Evolutionary conservation across 2,797 vertebrate genomes (phyloP).

Genomic region (Taenioides sp.): DNA sequence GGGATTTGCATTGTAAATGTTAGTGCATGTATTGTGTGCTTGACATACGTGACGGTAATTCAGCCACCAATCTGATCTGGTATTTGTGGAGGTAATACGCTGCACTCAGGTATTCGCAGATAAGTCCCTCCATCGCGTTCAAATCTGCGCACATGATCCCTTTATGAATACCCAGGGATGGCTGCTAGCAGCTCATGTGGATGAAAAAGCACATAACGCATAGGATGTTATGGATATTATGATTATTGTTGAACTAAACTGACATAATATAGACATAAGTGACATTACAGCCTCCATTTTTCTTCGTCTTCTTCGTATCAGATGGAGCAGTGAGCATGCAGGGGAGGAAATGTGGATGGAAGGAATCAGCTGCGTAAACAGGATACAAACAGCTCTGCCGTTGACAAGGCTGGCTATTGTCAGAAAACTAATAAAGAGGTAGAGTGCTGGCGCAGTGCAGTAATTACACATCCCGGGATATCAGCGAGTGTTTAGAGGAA

Average conservation of each 20-base stretch:
- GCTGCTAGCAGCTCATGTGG: constrained; percentile 36
- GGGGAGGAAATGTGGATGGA: constrained; percentile 16
- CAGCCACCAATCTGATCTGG: constrained; percentile 25
- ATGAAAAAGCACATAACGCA: constrained; percentile 49
- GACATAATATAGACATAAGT: constrained; percentile 31
- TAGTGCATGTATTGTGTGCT: constrained; percentile 28
- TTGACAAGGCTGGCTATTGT: constrained; percentile 62
- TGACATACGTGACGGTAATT: constrained; percentile 34
- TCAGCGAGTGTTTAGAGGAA: constrained; percentile 75
- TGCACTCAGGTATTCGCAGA: constrained; percentile 20
- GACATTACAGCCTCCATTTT: constrained; percentile 17
- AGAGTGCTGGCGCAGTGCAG: constrained; percentile 57
- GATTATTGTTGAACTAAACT: constrained; percentile 35
- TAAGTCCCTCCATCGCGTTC: constrained; percentile 49
- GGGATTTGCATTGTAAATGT: constrained; percentile 53
- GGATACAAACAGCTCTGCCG: constrained; percentile 30
- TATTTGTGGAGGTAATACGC: constrained; percentile 33
- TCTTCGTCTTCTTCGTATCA: constrained; percentile 24
- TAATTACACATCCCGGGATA: constrained; percentile 76
- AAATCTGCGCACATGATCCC: constrained; percentile 46
- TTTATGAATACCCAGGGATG: constrained; percentile 50
- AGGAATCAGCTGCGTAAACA: constrained; percentile 54
- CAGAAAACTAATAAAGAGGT: constrained; percentile 77
- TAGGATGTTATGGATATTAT: constrained; percentile 38
- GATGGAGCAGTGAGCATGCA: constrained; percentile 22